Evolutionary conservation across 2,888 invertebrate species (phyloP), one percentile per base, ranked within the genome.

Genomic region (Microplitis manilae): DNA sequence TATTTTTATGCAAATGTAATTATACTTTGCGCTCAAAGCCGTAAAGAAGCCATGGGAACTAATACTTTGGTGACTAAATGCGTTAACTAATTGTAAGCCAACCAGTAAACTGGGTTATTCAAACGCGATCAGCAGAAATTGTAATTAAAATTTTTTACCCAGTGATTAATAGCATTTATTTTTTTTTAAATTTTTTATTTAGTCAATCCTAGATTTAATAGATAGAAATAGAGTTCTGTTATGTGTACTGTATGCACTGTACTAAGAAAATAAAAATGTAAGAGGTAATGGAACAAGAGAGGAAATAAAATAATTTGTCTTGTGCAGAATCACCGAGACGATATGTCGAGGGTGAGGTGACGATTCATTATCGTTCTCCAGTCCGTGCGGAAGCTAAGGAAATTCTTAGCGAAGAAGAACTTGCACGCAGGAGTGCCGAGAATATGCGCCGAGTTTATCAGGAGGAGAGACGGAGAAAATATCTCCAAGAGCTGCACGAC

Each of bases 291-390:
- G 50, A 50, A 13, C 2, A 50, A 5, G 13, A 13, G 50, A 50
- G 50, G 50, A 50, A 38, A 75, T 30, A 20, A 73, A 17, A 70
- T 76, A 73, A 38, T 67, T 65, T 72, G 67, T 69, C 67, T 79
- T 76, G 71, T 65, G 40, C 90, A 96, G 96, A 96, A 92, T 96
- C 96, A 86, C 96, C 96, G 73, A 94, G 96, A 88, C 95, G 95
- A 85, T 97, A 96, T 92, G 94, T 96, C 90, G 96, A 96, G 91
- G 95, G 96, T 90, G 96, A 97, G 91, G 97, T 97, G 87, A 97
- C 97, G 90, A 96, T 97, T 90, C 97, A 97, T 91, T 97, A 97
- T 92, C 93, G 95, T 89, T 95, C 95, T 82, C 97, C 97, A 78
- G 94, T 97, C 83, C 93, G 97, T 81, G 94, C 95, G 88, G 96